phyloP scores from a whole-genome alignment of 2,113 vertebrate species.

The Semnopithecus entellus region DNA sequence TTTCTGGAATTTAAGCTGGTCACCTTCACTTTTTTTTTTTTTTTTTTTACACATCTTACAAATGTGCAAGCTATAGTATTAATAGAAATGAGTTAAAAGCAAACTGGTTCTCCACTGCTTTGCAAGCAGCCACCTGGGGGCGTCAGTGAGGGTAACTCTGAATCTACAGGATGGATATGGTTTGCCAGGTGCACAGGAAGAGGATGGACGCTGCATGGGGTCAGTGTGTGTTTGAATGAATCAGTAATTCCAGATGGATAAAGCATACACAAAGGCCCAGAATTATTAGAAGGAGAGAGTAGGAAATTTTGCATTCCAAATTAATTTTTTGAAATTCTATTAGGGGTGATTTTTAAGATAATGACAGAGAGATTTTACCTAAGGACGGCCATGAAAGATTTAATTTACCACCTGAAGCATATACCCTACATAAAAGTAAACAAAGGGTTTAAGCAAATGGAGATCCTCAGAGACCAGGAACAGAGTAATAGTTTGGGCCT shows the following conservation, averaged over 20 bases:
- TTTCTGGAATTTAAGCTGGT: neutral
- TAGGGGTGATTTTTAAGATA: neutral
- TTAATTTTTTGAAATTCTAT: neutral
- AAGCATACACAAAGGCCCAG: neutral
- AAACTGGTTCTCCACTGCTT: too few species aligned
- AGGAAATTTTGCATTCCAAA: neutral
- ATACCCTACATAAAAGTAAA: neutral
- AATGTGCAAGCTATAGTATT: neutral
- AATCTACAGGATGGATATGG: neutral
- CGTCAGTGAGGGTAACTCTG: fast-evolving
- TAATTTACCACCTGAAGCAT: neutral
- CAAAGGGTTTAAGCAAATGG: too few species aligned
- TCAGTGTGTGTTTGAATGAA: neutral
- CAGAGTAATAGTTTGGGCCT: neutral
- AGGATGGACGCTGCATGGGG: fast-evolving
- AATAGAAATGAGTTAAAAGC: neutral
- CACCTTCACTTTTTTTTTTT: neutral
- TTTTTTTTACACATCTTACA: neutral
- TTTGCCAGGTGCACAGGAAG: neutral
- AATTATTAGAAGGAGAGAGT: neutral
- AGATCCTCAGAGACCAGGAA: neutral
- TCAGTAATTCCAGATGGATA: neutral
- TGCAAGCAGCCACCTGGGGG: fast-evolving
- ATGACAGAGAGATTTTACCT: neutral
- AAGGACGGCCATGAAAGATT: neutral